phyloP scores from a whole-genome alignment of 2,888 invertebrate genomes.

The Myopa testacea region DNA sequence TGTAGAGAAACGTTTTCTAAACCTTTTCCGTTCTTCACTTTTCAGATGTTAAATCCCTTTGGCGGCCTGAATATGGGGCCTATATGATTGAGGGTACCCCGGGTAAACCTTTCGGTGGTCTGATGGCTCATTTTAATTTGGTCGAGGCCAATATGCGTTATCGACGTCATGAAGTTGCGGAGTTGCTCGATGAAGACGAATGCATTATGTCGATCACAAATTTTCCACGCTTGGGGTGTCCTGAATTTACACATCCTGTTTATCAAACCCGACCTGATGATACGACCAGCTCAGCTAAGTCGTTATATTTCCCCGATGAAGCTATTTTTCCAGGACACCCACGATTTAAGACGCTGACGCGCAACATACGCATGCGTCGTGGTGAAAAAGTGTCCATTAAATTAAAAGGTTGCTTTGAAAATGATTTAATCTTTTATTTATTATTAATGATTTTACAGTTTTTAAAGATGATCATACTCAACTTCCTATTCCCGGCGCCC shows the following conservation, averaged over 20 bases:
- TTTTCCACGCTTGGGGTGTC: constrained; percentile 93
- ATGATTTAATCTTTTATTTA: no score
- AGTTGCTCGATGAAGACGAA: constrained; percentile 82
- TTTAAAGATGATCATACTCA: constrained; percentile 89
- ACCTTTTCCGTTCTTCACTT: not conserved
- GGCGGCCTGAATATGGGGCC: constrained; percentile 99
- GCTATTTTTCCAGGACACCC: constrained; percentile 97
- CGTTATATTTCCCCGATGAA: constrained; percentile 93
- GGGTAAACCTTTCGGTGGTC: constrained; percentile 93
- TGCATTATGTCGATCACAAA: constrained; percentile 90
- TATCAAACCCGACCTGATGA: constrained; percentile 75
- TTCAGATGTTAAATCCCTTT: constrained; percentile 80
- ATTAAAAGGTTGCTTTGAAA: constrained; percentile 80
- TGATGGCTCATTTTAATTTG: constrained; percentile 96
- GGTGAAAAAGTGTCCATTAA: constrained; percentile 97
- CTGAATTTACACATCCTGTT: constrained; percentile 87
- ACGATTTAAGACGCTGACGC: constrained; percentile 90
- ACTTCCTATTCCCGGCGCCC: constrained; percentile 85
- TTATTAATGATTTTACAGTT: constrained; percentile 72
- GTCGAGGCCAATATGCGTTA: constrained; percentile 98
- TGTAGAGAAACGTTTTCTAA: not conserved
- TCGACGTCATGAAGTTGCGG: constrained; percentile 82
- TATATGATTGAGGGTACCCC: constrained; percentile 99
- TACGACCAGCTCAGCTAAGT: constrained; percentile 80
- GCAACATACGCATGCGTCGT: constrained; percentile 90